These are phyloP conservation scores for Miichthys miiuy DNA, from an alignment of 2,797 vertebrate genomes.

Conservation along the genomic window DNA sequence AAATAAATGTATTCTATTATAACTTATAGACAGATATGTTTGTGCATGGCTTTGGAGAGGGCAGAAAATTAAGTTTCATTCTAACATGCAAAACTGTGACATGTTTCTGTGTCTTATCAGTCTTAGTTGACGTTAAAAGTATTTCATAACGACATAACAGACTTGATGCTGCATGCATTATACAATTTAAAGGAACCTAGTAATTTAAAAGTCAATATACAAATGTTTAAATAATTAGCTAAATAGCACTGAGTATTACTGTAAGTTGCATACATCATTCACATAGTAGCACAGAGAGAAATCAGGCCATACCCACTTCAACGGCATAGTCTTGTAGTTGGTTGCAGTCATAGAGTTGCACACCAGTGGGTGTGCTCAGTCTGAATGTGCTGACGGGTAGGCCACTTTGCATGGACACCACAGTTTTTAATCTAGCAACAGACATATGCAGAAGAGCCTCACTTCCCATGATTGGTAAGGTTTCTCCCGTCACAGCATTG, in stretches of 20 bases:
- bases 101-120: not conserved
- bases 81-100: not conserved
- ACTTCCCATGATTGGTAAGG: constrained; percentile 73
- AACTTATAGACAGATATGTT: not conserved
- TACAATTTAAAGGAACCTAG: not conserved
- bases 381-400: constrained; percentile 84
- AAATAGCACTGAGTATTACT: not conserved
- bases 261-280: not conserved
- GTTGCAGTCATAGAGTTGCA: constrained; percentile 87
- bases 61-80: not conserved
- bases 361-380: constrained; percentile 76
- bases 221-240: not conserved
- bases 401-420: constrained; percentile 77
- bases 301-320: constrained; percentile 72
- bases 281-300: not conserved
- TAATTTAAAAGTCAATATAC: not conserved
- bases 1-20: not conserved
- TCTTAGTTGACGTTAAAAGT: not conserved
- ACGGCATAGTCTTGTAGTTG: constrained; percentile 77
- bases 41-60: not conserved
- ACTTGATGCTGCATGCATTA: not conserved
- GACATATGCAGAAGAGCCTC: constrained; percentile 70
- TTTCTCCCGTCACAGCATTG: constrained; percentile 82
- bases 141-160: not conserved
- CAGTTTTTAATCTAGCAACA: constrained; percentile 79